A percentile compares a stretch with the other conserved stretches of the same genome.
These are phyloP conservation scores for Catocala sponsa DNA, from an alignment of 2,888 invertebrate genomes.

Conservation along the genomic window DNA sequence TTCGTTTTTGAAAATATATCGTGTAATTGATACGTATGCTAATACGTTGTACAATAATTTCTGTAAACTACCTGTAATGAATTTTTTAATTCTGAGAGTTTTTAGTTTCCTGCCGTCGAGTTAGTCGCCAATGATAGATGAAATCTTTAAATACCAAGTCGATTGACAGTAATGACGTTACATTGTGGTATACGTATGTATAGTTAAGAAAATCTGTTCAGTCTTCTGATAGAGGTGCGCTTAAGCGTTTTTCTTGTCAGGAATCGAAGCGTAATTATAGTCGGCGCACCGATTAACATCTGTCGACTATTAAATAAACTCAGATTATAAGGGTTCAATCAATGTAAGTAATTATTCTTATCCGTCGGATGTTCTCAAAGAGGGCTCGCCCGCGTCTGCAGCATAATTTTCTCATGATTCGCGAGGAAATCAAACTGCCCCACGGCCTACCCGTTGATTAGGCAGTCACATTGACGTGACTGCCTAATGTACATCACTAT, in stretches of 20 bases:
- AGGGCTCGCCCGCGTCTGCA: slow-evolving; percentile 70
- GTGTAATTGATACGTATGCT: slow-evolving; percentile 22
- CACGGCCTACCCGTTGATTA: slow-evolving; percentile 78
- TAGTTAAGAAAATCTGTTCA: slow-evolving; percentile 57
- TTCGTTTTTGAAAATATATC: slow-evolving; percentile 25
- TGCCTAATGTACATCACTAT: slow-evolving; percentile 76
- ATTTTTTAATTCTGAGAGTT: slow-evolving; percentile 10
- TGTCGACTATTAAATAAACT: slow-evolving; percentile 87
- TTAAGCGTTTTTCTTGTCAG: slow-evolving; percentile 83
- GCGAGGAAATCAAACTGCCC: slow-evolving; percentile 81
- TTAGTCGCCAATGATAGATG: slow-evolving; percentile 1
- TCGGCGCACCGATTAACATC: slow-evolving; percentile 84
- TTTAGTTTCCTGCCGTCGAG: neutral
- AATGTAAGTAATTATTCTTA: slow-evolving; percentile 88
- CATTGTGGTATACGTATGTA: neutral
- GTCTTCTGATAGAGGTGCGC: slow-evolving; percentile 54
- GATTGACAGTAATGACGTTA: slow-evolving; percentile 5
- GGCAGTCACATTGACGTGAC: slow-evolving; percentile 80
- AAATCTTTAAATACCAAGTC: slow-evolving; percentile 5
- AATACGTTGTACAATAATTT: slow-evolving; percentile 20
- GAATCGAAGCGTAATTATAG: slow-evolving; percentile 85
- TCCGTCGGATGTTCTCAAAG: slow-evolving; percentile 86
- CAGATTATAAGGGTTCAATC: slow-evolving; percentile 86
- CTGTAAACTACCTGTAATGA: slow-evolving; percentile 5
- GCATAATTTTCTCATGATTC: slow-evolving; percentile 87